phyloP scores from a whole-genome alignment of 2,797 vertebrate genomes.

The Catamblyrhynchus diadema region DNA sequence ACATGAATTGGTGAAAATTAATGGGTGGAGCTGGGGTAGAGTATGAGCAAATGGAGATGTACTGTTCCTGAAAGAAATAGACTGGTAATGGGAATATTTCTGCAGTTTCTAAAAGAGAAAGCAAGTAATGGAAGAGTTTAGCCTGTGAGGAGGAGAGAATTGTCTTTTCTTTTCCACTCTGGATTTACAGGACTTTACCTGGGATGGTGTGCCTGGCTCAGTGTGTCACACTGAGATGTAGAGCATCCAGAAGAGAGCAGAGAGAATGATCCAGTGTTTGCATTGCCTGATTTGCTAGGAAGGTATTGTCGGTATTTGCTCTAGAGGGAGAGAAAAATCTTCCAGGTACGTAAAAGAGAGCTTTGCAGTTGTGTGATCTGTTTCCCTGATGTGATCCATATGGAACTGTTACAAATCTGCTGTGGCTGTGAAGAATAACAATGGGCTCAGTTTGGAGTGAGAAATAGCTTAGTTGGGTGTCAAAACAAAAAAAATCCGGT shows the following conservation, averaged over 20 bases:
- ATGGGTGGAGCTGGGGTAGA: neutral
- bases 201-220: neutral
- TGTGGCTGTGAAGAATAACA: neutral
- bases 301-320: neutral
- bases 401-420: neutral
- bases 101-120: neutral
- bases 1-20: neutral
- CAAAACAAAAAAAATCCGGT: neutral
- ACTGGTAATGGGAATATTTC: neutral
- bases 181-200: neutral
- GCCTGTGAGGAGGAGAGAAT: neutral
- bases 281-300: neutral
- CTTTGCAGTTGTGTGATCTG: neutral
- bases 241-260: neutral
- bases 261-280: neutral
- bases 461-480: neutral
- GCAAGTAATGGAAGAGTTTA: neutral
- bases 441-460: neutral
- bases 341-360: neutral
- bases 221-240: accelerated
- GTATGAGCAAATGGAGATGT: neutral
- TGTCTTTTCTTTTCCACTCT: neutral
- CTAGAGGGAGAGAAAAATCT: neutral
- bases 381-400: neutral
- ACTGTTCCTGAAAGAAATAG: neutral